Base-by-base conservation (phyloP, 2,888 invertebrate genomes). In the Megastigmus dorsalis region DNA sequence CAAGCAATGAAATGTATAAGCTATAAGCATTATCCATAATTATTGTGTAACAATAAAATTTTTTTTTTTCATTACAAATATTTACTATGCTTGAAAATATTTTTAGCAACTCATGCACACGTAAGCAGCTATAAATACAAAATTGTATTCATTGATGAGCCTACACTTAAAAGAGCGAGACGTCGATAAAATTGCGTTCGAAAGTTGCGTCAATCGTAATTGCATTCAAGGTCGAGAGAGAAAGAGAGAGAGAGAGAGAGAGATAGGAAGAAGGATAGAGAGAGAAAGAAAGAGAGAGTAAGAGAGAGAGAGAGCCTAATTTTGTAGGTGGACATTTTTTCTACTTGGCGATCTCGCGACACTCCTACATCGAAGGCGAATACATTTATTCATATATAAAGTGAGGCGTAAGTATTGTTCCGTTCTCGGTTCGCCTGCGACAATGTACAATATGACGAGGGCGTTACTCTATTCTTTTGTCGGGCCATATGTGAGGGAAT, bases 361-460 rank as follows among this genome's bases (percentile, higher is more conserved):
- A 84, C 85, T 83, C 85, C 85, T 83, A 84, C 83, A 82, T 84
- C 81, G 82, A 83, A 85, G 84, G 82, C 82, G 84, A 85, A 87
- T 85, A 85, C 85, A 86, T 87, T 86, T 87, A 87, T 87, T 86
- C 85, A 86, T 86, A 83, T 83, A 82, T n/a, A 62, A 54, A 83
- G 82, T 80, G 80, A 82, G 83, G 82, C 82, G 80, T 80, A 82
- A 85, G 86, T 85, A 87, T 86, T 87, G 87, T 87, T 86, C 85
- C 86, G 84, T 30, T 60, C 72, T 26, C 79, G 82, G 73, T 79
- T 79, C 78, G 77, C 71, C 67, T 80, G 79, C 81, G 79, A 80
- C 78, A 81, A 81, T 84, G 84, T 83, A 87, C 86, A 87, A 87
- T 86, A 84, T 83, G 79, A 84, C 84, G 86, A 84, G 83, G 87